Evolutionary conservation across 2,113 vertebrate species (phyloP).

Genomic region (Colossoma macropomum): DNA sequence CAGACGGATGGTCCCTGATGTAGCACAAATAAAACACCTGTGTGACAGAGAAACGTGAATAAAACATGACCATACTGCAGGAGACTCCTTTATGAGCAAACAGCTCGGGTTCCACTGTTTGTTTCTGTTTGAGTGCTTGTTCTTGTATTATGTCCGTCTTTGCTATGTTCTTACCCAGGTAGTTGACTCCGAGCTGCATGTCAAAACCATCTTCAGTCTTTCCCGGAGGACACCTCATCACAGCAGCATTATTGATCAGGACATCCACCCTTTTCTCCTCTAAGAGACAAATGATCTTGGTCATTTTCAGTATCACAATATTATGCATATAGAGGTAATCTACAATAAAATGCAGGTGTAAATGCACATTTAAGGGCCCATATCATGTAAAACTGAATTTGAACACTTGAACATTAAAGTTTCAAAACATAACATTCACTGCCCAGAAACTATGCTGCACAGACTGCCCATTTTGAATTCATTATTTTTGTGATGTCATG

Average conservation of each 20-base stretch:
- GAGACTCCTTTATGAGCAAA: not conserved
- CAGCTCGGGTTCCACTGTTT: not conserved
- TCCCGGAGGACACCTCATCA: slow-evolving; percentile 86
- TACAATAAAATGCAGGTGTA: not conserved
- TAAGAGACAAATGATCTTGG: slow-evolving; percentile 51
- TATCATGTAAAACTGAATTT: no score
- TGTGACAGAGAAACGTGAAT: no score
- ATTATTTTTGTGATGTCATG: no score
- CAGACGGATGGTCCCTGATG: no score
- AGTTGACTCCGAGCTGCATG: slow-evolving; percentile 88
- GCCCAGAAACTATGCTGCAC: no score
- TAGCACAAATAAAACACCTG: no score
- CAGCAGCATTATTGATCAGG: slow-evolving; percentile 86
- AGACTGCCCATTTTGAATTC: no score
- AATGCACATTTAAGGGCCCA: not conserved
- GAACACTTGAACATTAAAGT: no score
- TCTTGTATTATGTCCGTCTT: not conserved
- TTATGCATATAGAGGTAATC: no score
- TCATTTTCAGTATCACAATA: not conserved
- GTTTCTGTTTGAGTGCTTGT: not conserved
- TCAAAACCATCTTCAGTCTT: slow-evolving; percentile 87
- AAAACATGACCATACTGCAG: no score
- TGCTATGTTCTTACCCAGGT: slow-evolving; percentile 75
- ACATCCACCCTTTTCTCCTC: slow-evolving; percentile 82
- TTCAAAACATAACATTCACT: no score